Base-by-base conservation (phyloP, 1,140 invertebrate species). In the Mamestra configurata region DNA sequence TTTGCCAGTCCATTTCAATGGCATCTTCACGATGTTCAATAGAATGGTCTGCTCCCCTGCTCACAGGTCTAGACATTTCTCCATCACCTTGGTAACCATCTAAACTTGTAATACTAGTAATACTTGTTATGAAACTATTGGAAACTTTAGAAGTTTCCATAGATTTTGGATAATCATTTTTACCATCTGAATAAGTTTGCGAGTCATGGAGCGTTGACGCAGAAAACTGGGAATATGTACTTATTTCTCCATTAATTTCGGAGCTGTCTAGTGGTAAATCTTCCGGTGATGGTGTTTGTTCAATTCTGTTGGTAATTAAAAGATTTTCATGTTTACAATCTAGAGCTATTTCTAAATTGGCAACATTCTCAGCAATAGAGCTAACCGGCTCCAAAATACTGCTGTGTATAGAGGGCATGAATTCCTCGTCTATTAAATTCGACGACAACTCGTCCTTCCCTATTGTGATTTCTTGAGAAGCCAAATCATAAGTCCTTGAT, bases 41-140 rank as follows among this genome's bases (percentile, higher is more conserved):
- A 15, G 96, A 97, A 92, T 96, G 97, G 91, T 97, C 97, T 51
- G 96, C 97, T 73, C 96, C 97, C 80, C 97, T 96, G 83, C 97
- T 98, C 0, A 97, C 97, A 0, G 97, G 97, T 61, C 97, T 94
- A 8, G 97, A 98, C 96, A 97, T 97, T 93, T 98, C 97, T 0
- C 97, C 97, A 93, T 98, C 97, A 11, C 97, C 97, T 93, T 98
- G 98, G 92, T 98, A 98, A 13, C 98, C 98, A 88, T 98, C 98
- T 81, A 98, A 93, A 87, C 98, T 98, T 4, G 97, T 98, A 35
- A 98, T 98, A 86, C 97, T 98, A 0, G 97, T 98, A 1, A 98
- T 97, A 82, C 97, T 98, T 0, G 97, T 98, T 3, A 98, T 97
- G 86, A 98, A 98, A 89, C 97, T 97, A 85, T 96, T 96, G 15